Conservation (phyloP, 1,140 invertebrate species). For the Rhagoletis zephyria region DNA sequence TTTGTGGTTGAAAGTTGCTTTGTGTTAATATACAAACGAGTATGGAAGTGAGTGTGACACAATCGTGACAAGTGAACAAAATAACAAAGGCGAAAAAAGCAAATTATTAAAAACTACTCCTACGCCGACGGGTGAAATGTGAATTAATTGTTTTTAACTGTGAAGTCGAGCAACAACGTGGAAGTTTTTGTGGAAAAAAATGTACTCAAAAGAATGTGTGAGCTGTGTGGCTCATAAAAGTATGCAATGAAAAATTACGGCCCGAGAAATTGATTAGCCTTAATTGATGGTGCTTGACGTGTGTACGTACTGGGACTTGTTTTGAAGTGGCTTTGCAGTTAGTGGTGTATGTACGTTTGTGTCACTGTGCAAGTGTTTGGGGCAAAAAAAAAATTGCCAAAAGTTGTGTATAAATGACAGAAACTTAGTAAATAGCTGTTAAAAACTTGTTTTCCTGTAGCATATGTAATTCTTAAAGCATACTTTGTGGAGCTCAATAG, state of each 20-base stretch:
- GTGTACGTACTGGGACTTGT: neutral
- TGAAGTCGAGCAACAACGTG: neutral
- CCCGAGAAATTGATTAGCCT: neutral
- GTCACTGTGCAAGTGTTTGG: neutral
- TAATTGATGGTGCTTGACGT: neutral
- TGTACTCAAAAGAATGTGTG: neutral
- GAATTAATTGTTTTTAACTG: neutral
- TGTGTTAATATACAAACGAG: neutral
- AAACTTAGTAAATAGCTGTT: neutral
- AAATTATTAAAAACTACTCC: constrained; percentile 24
- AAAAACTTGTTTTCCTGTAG: neutral
- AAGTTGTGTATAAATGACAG: neutral
- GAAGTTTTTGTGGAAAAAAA: neutral
- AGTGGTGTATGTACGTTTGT: neutral
- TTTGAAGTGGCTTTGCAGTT: neutral
- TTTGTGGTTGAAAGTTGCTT: neutral
- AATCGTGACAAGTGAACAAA: constrained; percentile 19
- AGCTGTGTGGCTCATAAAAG: neutral
- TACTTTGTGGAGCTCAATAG: constrained; percentile 27
- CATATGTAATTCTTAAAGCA: neutral
- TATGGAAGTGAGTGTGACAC: constrained; percentile 1
- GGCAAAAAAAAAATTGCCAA: neutral
- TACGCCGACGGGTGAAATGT: neutral
- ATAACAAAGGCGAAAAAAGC: neutral
- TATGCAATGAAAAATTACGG: neutral